Evolutionary conservation across 2,113 vertebrate species (phyloP).

Genomic region (Camarhynchus parvulus): DNA sequence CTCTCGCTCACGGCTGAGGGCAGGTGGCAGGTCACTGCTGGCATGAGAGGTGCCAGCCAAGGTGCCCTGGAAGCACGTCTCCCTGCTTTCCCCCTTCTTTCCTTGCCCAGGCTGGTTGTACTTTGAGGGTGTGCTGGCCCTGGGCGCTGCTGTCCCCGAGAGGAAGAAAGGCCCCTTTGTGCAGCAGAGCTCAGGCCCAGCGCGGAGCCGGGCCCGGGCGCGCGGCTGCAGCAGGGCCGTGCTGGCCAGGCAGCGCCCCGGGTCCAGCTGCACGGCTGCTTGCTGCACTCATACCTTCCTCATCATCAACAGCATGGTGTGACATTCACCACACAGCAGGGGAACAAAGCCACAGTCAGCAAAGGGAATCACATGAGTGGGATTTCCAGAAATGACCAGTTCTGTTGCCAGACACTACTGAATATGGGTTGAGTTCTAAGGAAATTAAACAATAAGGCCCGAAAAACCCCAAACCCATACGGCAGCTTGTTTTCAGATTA

Average conservation of each 20-base stretch:
- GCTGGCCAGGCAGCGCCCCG: not conserved
- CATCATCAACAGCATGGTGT: not conserved
- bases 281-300: not conserved
- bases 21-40: not conserved
- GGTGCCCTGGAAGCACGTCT: not conserved
- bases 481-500: not conserved
- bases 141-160: not conserved
- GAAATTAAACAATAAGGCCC: not conserved
- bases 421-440: not conserved
- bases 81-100: not conserved
- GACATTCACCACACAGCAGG: not conserved
- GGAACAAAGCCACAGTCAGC: not conserved
- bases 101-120: not conserved
- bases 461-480: not conserved
- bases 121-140: not conserved
- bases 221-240: not conserved
- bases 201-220: not conserved
- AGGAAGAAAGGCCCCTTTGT: not conserved
- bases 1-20: not conserved
- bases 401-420: not conserved
- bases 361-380: not conserved
- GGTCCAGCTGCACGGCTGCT: not conserved
- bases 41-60: not conserved
- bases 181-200: not conserved
- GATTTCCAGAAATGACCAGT: not conserved